Percentiles rank a stretch among this genome's conserved stretches.
phyloP scores from a whole-genome alignment of 2,888 invertebrate genomes.

The Hirudinaria manillensis region DNA sequence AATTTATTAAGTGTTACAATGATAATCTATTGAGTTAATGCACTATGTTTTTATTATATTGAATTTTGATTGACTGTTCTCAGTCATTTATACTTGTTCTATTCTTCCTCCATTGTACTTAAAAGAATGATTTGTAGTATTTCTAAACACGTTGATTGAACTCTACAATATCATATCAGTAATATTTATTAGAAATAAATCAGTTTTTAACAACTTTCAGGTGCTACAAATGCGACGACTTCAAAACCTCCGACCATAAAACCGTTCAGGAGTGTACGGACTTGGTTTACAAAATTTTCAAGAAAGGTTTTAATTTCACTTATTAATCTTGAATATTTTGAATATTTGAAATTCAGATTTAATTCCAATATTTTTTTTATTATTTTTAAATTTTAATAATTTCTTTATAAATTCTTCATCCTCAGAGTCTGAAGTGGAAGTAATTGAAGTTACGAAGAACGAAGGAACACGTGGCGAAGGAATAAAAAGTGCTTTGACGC shows the following conservation, averaged over 20 bases:
- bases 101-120: too few relatives aligned
- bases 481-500: not conserved
- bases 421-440: not conserved
- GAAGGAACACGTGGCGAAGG: not conserved
- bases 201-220: too few relatives aligned
- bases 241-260: slow-evolving; percentile 1
- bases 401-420: not conserved
- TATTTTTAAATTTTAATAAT: not conserved
- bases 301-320: not conserved
- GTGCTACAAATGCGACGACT: slow-evolving; percentile 13
- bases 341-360: not conserved
- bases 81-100: too few relatives aligned
- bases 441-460: not conserved
- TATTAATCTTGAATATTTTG: not conserved
- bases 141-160: too few relatives aligned
- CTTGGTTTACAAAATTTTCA: not conserved
- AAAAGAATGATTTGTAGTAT: too few relatives aligned
- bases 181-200: too few relatives aligned
- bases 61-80: too few relatives aligned
- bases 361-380: not conserved
- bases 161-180: too few relatives aligned
- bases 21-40: too few relatives aligned
- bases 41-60: too few relatives aligned
- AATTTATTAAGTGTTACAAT: too few relatives aligned
- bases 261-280: not conserved